phyloP scores from a whole-genome alignment of 2,888 invertebrate species.

The Didymodactylos carnosus region DNA sequence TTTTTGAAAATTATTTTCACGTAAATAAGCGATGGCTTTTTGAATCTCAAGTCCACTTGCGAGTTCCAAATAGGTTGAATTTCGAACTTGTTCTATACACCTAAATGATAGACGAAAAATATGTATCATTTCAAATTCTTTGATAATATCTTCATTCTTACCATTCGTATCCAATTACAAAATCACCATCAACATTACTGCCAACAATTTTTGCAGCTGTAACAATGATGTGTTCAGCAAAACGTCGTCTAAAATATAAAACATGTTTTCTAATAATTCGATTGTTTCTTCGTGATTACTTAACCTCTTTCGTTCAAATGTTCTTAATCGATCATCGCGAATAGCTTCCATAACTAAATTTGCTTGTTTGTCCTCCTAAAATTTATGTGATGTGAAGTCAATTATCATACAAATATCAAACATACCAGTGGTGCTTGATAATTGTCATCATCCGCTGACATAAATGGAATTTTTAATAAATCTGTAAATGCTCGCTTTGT shows the following conservation, averaged over 20 bases:
- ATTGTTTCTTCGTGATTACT: too few relatives aligned
- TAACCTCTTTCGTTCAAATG: conserved; percentile 48
- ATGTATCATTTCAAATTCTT: background rate
- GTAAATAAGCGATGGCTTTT: conserved; percentile 63
- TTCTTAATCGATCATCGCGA: conserved; percentile 53
- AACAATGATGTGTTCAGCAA: conserved; percentile 60
- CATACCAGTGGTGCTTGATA: background rate
- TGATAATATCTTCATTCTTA: conserved; percentile 21
- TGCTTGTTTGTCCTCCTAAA: conserved; percentile 41
- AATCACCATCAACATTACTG: conserved; percentile 50
- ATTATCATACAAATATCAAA: background rate
- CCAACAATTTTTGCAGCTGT: conserved; percentile 72
- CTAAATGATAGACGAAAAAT: conserved; percentile 38
- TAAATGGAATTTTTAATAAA: conserved; percentile 40
- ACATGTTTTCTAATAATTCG: conserved; percentile 2
- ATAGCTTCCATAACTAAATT: conserved; percentile 51
- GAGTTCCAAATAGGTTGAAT: conserved; percentile 59
- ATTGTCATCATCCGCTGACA: conserved; percentile 9
- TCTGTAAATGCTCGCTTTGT: conserved; percentile 77
- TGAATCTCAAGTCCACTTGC: conserved; percentile 73
- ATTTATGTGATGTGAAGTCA: background rate
- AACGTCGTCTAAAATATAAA: conserved; percentile 39
- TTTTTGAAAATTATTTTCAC: conserved; percentile 52
- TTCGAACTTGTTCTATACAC: conserved; percentile 82
- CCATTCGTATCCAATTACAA: conserved; percentile 42